Evolutionary conservation across 2,797 vertebrate species (phyloP).

Genomic region (Epinephelus awoara): DNA sequence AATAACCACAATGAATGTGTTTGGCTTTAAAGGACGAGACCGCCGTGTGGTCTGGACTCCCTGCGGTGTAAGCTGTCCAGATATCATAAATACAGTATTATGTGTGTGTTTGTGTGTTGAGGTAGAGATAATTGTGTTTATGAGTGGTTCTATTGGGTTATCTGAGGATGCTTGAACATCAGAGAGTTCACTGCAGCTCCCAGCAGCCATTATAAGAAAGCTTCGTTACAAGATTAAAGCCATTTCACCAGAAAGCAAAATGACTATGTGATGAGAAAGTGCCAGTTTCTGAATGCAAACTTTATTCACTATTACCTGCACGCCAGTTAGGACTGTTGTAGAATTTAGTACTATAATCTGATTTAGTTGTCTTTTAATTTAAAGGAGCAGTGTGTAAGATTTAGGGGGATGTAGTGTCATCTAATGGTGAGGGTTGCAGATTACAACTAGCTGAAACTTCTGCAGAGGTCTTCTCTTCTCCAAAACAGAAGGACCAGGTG

Average conservation of each 20-base stretch:
- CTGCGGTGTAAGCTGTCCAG: slow-evolving; percentile 43
- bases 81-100: slow-evolving; percentile 46
- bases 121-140: slow-evolving; percentile 58
- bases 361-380: slow-evolving; percentile 13
- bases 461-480: too few relatives aligned
- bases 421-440: too few relatives aligned
- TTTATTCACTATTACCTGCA: background rate
- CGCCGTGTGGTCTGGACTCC: slow-evolving; percentile 35
- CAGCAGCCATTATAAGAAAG: slow-evolving; percentile 23
- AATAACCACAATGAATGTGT: slow-evolving; percentile 54
- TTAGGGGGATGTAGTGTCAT: too few relatives aligned
- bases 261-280: slow-evolving; percentile 4
- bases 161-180: slow-evolving; percentile 47
- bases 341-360: background rate
- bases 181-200: slow-evolving; percentile 39
- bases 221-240: slow-evolving; percentile 36
- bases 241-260: slow-evolving; percentile 17
- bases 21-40: slow-evolving; percentile 39
- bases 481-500: too few relatives aligned
- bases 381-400: background rate
- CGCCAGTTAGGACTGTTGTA: background rate
- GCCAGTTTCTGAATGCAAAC: background rate
- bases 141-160: slow-evolving; percentile 46
- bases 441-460: too few relatives aligned
- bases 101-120: slow-evolving; percentile 29